These are phyloP conservation scores for Apis laboriosa DNA, from an alignment of 1,140 invertebrate genomes.

Conservation along the genomic window DNA sequence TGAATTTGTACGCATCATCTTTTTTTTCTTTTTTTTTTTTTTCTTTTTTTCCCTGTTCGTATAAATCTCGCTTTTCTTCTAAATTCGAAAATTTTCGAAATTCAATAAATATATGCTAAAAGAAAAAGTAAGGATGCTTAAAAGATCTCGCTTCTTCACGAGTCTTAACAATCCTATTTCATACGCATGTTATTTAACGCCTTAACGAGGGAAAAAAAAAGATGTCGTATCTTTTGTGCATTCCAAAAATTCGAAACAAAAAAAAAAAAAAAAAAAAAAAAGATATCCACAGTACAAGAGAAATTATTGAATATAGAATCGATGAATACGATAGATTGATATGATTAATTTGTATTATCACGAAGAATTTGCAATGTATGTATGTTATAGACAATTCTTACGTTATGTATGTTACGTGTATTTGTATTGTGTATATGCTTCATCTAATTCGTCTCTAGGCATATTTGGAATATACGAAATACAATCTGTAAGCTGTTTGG, in stretches of 20 bases:
- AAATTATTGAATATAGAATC: constrained; percentile 10
- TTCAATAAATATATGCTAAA: neutral
- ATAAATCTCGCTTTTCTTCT: too few species aligned
- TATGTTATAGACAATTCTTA: constrained; percentile 3
- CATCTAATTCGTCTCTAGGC: constrained; percentile 15
- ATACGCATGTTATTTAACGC: too few species aligned
- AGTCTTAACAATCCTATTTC: neutral
- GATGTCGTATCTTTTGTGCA: neutral
- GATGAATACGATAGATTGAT: constrained; percentile 18
- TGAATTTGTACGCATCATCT: constrained; percentile 12
- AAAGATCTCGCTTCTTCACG: neutral
- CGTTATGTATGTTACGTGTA: neutral
- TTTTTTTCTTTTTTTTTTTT: neutral
- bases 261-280: neutral
- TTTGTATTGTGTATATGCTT: neutral
- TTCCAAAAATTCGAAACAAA: neutral
- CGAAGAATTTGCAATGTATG: neutral
- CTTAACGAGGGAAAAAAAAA: neutral
- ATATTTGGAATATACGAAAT: constrained; percentile 37
- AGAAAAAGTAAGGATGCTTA: constrained; percentile 2
- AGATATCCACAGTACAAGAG: constrained; percentile 16
- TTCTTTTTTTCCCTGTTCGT: neutral
- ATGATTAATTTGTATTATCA: constrained; percentile 18
- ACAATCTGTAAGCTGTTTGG: constrained; percentile 33
- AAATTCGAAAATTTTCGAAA: neutral